These are phyloP conservation scores for Agapostemon virescens DNA, from an alignment of 2,888 invertebrate genomes.

Conservation along the genomic window DNA sequence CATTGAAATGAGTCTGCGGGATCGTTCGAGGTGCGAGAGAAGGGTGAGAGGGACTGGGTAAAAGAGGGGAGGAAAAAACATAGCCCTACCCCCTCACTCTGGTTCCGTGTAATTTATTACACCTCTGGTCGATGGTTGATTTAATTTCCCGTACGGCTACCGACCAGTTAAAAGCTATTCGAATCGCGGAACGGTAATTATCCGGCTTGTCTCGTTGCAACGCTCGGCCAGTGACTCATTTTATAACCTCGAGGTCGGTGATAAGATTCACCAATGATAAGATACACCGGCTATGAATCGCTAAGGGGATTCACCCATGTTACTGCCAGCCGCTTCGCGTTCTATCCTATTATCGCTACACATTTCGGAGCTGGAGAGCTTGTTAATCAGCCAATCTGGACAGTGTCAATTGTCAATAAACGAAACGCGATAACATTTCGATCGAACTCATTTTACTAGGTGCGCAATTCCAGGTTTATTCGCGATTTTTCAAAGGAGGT, in stretches of 20 bases:
- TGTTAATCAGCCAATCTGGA: background rate
- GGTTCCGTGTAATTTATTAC: constrained; percentile 32
- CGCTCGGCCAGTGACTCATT: constrained; percentile 1
- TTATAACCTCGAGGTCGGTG: background rate
- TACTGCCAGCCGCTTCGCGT: background rate
- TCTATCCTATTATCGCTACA: background rate
- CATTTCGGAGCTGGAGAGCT: background rate
- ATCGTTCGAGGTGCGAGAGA: background rate
- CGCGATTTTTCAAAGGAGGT: too few relatives aligned
- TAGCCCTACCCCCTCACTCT: background rate
- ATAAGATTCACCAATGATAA: constrained; percentile 6
- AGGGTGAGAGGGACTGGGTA: background rate
- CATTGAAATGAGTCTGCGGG: constrained; percentile 11
- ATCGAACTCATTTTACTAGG: background rate
- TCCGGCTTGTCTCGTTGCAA: background rate
- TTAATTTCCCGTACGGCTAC: constrained; percentile 31
- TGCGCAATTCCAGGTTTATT: too few relatives aligned
- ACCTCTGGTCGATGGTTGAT: constrained; percentile 10
- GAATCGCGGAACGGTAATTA: constrained; percentile 1
- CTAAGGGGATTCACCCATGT: background rate
- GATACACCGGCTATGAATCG: constrained; percentile 10
- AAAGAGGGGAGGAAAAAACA: constrained; percentile 1
- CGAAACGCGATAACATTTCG: background rate
- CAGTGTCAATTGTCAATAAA: constrained; percentile 4
- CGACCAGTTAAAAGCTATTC: background rate